These are phyloP conservation scores for Clarias macrocephalus DNA, from an alignment of 2,113 vertebrate species.

Conservation along the genomic window DNA sequence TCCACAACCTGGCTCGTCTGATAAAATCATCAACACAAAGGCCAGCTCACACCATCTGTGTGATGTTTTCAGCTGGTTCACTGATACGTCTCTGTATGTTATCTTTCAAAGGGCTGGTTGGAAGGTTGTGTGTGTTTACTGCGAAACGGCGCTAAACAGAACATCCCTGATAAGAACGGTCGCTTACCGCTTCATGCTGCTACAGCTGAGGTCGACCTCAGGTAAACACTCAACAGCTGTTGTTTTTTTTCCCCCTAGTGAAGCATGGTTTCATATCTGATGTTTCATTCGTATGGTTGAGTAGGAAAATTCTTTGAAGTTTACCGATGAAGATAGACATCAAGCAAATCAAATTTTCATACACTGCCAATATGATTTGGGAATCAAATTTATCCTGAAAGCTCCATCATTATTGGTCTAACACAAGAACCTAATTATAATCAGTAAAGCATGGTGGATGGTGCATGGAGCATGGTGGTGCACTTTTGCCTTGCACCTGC, in stretches of 20 bases:
- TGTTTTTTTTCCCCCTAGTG: not conserved
- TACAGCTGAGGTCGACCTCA: conserved; percentile 81
- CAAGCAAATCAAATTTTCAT: not conserved
- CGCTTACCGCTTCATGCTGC: conserved; percentile 85
- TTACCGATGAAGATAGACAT: not conserved
- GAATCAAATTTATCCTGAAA: not conserved
- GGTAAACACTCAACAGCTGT: conserved; percentile 61
- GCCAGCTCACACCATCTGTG: not conserved
- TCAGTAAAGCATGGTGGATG: too few species aligned
- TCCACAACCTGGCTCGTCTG: not conserved
- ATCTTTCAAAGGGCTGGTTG: conserved; percentile 79
- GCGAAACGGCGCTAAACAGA: conserved; percentile 87
- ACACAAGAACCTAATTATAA: too few species aligned
- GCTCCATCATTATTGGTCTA: not conserved
- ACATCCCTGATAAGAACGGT: conserved; percentile 85
- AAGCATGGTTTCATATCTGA: not conserved
- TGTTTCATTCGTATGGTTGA: not conserved
- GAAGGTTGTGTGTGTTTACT: conserved; percentile 87
- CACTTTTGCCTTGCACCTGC: too few species aligned
- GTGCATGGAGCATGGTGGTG: too few species aligned
- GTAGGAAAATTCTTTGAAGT: too few species aligned
- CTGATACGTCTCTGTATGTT: conserved; percentile 23
- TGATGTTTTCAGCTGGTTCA: conserved; percentile 1
- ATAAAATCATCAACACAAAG: not conserved
- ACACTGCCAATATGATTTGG: not conserved